phyloP scores from a whole-genome alignment of 2,113 vertebrate species.

The Entomyzon cyanotis region DNA sequence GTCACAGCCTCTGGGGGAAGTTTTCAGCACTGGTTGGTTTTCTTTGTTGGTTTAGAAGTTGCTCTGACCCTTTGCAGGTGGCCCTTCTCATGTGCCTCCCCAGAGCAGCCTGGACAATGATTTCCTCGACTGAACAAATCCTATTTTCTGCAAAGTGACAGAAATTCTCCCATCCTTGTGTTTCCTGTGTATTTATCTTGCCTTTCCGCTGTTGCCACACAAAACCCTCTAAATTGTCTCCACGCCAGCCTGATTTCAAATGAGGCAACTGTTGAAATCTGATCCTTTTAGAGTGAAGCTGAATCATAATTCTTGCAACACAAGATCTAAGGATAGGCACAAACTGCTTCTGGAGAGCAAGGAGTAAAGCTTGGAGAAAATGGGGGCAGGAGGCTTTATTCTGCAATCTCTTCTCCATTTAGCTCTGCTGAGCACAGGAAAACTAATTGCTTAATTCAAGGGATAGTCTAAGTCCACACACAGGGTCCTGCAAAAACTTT shows the following conservation, averaged over 20 bases:
- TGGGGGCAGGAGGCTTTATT: background rate
- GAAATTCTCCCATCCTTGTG: background rate
- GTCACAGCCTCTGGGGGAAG: background rate
- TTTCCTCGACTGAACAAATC: background rate
- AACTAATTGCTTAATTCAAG: background rate
- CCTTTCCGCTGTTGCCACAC: slow-evolving; percentile 16
- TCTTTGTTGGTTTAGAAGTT: background rate
- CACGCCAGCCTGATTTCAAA: slow-evolving; percentile 15
- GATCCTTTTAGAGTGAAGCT: slow-evolving; percentile 30
- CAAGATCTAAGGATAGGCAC: slow-evolving; percentile 6
- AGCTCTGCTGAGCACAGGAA: background rate
- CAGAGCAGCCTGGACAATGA: background rate
- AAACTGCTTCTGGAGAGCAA: background rate
- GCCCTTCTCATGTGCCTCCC: background rate
- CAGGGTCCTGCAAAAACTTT: background rate
- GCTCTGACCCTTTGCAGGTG: background rate
- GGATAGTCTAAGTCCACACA: background rate
- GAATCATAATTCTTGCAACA: slow-evolving; percentile 48
- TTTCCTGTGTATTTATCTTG: slow-evolving; percentile 25
- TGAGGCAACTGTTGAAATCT: slow-evolving; percentile 52
- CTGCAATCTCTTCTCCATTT: background rate
- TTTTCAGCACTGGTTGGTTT: background rate
- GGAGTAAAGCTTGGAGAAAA: background rate
- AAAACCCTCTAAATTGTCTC: slow-evolving; percentile 31
- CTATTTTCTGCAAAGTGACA: background rate